phyloP scores from a whole-genome alignment of 2,797 vertebrate genomes.

The Leptoclinus maculatus region DNA sequence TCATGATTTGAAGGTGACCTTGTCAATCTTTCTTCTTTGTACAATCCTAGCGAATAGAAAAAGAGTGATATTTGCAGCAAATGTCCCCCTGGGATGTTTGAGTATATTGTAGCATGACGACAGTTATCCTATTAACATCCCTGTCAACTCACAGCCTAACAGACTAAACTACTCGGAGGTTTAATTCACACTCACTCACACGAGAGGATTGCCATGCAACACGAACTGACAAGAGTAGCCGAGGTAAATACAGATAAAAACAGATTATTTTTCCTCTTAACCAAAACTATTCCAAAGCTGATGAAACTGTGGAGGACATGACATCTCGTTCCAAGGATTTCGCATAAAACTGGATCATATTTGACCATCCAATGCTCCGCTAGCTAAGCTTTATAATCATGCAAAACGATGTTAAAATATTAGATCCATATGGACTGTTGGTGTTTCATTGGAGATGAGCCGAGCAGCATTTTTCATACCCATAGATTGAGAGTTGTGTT shows the following conservation, averaged over 20 bases:
- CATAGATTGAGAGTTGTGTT: neutral
- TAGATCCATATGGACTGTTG: neutral
- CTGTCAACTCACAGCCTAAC: conserved; percentile 25
- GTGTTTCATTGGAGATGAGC: neutral
- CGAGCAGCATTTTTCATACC: neutral
- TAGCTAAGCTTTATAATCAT: conserved; percentile 5
- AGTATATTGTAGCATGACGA: conserved; percentile 10
- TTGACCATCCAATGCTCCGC: neutral
- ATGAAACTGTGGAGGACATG: conserved; percentile 6
- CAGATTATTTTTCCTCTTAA: conserved; percentile 8
- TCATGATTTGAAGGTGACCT: conserved; percentile 30
- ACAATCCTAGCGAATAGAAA: neutral
- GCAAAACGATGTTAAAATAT: conserved; percentile 20
- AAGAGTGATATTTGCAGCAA: neutral
- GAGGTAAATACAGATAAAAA: conserved; percentile 23
- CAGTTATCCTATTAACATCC: conserved; percentile 12
- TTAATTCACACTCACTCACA: conserved; percentile 19
- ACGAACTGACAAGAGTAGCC: conserved; percentile 28
- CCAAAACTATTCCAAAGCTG: conserved; percentile 23
- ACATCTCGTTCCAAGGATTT: conserved; percentile 7
- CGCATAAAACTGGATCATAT: conserved; percentile 14
- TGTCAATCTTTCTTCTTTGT: conserved; percentile 6
- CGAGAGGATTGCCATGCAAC: conserved; percentile 12
- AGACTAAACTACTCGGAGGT: conserved; percentile 10
- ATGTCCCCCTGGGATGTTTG: conserved; percentile 11